Base-by-base conservation (phyloP, 2,113 vertebrate genomes). In the Dunckerocampus dactyliophorus region DNA sequence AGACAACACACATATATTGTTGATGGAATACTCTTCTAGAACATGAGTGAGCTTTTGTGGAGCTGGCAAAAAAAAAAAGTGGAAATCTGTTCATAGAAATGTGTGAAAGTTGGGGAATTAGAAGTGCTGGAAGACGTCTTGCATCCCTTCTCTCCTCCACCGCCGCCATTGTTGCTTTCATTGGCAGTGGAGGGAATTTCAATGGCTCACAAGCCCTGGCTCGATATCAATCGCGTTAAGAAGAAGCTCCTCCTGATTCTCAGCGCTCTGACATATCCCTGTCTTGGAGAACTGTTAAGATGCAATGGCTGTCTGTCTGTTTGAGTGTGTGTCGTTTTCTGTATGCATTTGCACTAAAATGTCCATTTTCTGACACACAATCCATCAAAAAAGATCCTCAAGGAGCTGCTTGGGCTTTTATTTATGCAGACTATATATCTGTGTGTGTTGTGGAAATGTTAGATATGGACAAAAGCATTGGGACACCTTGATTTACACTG, bases 321-420 rank as follows among this genome's bases (percentile, higher is more conserved):
- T 28, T 56, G 55, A 62, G 59, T 61, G 45, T 61, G 28, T 47
- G 50, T 52, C 4, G 28, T 52, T 62, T 34, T 8, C 31, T 34
- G 5, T 8, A 34, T 34, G 39, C 39, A 63, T 81, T 80, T 71
- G 42, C 61, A 61, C 60, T 57, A 59, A 48, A 70, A 48, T 75
- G 60, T 63, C 61, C 73, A 21, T 73, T 52, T 71, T 70, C 69
- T 76, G 79, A 87, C 87, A 86, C 87, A 76, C 55, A 65, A 89
- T 87, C 86, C 80, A 85, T 88, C 85, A 86, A 69, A 43, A 82
- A 75, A 86, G 85, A 88, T 82, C 77, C 71, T 67, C 71, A 81
- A 77, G 65, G 69, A 82, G 71, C 62, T 63, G 12, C 76, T 74
- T 59, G 39, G 70, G 67, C 59, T 77, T 4, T 43, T 43, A 13